Evolutionary conservation across 2,113 vertebrate species (phyloP), one percentile per base, ranked within the genome.

Genomic region (Bambusicola thoracicus): DNA sequence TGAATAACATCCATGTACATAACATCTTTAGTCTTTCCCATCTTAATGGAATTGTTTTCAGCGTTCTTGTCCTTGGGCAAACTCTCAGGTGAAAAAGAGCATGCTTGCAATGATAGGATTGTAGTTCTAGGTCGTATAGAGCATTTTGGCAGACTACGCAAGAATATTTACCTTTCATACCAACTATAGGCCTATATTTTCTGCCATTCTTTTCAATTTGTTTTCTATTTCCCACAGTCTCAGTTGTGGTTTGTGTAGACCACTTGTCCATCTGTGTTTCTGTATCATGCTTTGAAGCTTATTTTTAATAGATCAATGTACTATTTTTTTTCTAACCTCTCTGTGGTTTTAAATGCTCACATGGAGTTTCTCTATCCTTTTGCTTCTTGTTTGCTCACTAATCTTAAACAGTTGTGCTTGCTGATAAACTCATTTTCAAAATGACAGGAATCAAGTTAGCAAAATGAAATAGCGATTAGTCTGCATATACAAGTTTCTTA

Each of bases 141-240:
- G 5, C 0, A 30, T 94, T 79, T 51, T 25, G 38, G 6, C 6
- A 51, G 7, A 56, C 38, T 43, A 8, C 70, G 21, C 7, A 12
- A 15, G 10, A 9, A 56, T 24, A 53, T 12, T 56, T 43, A 18
- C 4, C 38, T 65, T 43, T 8, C 4, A 13, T 8, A 0, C 0
- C 4, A 22, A 29, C 7, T 43, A 62, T 19, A 4, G 90, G 56
- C 82, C 40, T 61, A 19, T 4, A 1, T 14, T 48, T 76, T 80
- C 11, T 95, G 16, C 2, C 5, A 19, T 41, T 69, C 10, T 29
- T 79, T 46, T 62, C 38, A 8, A 5, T 48, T 58, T 32, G 76
- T 34, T 21, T 53, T 76, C 9, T 81, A 53, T 8, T 68, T 44
- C 8, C 8, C 5, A 4, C 61, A 65, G 38, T 70, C 67, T 81